Evolutionary conservation across 1,140 invertebrate species (phyloP).

Genomic region (Kradibia gibbosae): DNA sequence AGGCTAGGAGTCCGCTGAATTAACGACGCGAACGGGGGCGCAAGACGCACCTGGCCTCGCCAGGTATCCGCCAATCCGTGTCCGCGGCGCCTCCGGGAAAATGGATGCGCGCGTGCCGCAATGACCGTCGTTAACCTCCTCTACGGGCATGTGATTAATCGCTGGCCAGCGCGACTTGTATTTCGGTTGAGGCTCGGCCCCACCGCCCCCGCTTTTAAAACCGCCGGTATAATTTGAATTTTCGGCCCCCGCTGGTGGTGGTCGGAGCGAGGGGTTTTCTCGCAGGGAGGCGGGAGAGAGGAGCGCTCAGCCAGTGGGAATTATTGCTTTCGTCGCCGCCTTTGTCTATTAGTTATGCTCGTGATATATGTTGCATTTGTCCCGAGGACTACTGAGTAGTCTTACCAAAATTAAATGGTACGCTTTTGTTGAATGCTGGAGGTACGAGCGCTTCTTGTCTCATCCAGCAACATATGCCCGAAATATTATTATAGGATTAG

Average conservation of each 20-base stretch:
- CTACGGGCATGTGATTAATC: not conserved
- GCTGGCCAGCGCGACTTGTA: not conserved
- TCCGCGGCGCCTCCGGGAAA: conserved; percentile 31
- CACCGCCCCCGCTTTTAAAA: not conserved
- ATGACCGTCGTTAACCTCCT: not conserved
- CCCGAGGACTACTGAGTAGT: not conserved
- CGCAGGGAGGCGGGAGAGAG: not conserved
- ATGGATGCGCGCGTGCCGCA: conserved; percentile 25
- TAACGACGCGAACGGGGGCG: conserved; percentile 67
- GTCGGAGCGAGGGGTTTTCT: too few relatives aligned
- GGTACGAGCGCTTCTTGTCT: too few relatives aligned
- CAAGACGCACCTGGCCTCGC: conserved; percentile 66
- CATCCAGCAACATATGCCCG: too few relatives aligned
- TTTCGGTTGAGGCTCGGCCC: not conserved
- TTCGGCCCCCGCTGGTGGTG: not conserved
- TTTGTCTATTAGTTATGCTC: conserved; percentile 9
- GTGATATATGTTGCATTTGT: not conserved
- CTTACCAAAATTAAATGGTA: not conserved
- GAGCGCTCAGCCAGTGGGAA: too few relatives aligned
- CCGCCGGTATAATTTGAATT: not conserved
- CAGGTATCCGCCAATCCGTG: conserved; percentile 16
- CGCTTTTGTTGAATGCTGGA: not conserved
- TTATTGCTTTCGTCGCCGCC: not conserved
- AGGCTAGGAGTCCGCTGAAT: conserved; percentile 67
- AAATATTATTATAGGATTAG: too few relatives aligned